Evolutionary conservation across 2,888 invertebrate species (phyloP), one percentile per base, ranked within the genome.

Genomic region (Phania funesta): DNA sequence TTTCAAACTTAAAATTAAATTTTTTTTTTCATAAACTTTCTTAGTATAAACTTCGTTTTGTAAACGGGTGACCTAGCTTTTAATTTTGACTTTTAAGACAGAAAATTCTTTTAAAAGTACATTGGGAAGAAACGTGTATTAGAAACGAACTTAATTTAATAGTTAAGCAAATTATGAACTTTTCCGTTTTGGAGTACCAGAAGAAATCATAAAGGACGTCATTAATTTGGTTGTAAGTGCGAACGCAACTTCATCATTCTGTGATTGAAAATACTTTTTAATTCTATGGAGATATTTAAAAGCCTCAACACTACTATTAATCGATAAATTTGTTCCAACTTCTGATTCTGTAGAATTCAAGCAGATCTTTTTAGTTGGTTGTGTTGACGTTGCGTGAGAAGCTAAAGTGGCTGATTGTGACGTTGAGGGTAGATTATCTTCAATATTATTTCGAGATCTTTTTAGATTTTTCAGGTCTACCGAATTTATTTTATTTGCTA

Each of bases 381-480:
- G 11, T 5, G 32, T 20, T 32, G 18, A 46, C 1, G n/a, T 16
- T 16, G 7, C 1, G 9, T 11, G 22, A 24, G 35, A 7, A 13
- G 13, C 3, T 52, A 4, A 6, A 38, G 16, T 52, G 2, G 35
- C 11, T 38, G 52, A 52, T 16, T 50, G 50, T 3, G 70, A 70
- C 22, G 56, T 70, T 44, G 70, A 56, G 16, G 56, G 46, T 24
- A 56, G n/a, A 56, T 56, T 16, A 20, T 65, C 65, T 16, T 35
- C 20, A 22, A 11, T 41, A 16, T 22, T 22, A 50, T 46, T 29
- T n/a, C 7, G n/a, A 24, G 16, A n/a, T 24, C 16, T 24, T 20
- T 64, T 24, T 16, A 50, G 5, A 64, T 20, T 29, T 46, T 4
- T 11, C 35, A 11, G 11, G 13, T n/a, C n/a, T 35, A 13, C 35